These are phyloP conservation scores for Procavia capensis DNA, from an alignment of 2,113 vertebrate species.

Conservation along the genomic window DNA sequence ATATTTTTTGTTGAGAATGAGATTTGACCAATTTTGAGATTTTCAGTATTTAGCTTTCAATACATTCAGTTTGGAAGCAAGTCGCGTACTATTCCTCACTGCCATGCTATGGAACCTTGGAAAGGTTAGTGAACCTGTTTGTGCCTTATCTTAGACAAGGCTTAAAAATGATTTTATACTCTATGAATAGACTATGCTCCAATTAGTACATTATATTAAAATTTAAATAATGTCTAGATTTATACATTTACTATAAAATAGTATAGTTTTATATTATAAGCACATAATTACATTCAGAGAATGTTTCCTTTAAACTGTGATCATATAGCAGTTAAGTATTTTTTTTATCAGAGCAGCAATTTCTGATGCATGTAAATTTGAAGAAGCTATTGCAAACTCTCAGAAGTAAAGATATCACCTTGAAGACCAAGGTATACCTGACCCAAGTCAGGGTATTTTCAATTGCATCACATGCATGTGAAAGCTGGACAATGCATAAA, in stretches of 20 bases:
- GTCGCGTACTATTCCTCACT: background rate
- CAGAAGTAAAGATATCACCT: no score
- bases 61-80: conserved; percentile 1
- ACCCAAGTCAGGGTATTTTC: no score
- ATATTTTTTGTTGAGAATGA: background rate
- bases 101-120: background rate
- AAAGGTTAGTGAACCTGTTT: background rate
- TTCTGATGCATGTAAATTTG: background rate
- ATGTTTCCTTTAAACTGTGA: background rate
- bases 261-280: no score
- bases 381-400: background rate
- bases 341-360: background rate
- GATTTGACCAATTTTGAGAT: background rate
- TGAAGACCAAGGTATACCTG: no score
- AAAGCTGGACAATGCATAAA: no score
- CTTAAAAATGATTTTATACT: conserved; percentile 5
- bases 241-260: no score
- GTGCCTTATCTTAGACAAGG: background rate
- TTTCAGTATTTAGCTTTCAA: conserved; percentile 4
- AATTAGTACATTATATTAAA: background rate
- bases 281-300: background rate
- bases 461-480: no score
- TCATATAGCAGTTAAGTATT: background rate
- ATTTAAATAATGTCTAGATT: background rate
- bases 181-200: background rate